Evolutionary conservation across 2,888 invertebrate genomes (phyloP).

Genomic region (Deilephila porcellus): DNA sequence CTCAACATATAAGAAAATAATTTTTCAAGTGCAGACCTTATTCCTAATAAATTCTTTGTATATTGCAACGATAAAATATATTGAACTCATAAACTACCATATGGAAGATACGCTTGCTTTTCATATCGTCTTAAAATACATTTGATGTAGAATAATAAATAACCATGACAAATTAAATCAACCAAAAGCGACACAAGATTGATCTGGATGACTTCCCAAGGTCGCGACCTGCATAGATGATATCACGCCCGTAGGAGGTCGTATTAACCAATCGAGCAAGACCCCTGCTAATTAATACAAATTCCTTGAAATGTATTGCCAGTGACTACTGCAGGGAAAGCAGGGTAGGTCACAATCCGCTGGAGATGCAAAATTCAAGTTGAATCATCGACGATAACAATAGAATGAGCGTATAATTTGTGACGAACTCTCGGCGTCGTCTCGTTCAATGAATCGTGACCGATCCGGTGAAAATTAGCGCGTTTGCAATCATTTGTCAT

Average conservation of each 20-base stretch:
- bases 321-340: slow-evolving; percentile 40
- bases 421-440: slow-evolving; percentile 46
- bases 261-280: slow-evolving; percentile 49
- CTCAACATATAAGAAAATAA: too few species aligned
- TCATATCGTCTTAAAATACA: background rate
- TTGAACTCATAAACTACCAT: background rate
- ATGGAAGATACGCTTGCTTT: too few species aligned
- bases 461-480: slow-evolving; percentile 46
- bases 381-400: slow-evolving; percentile 66
- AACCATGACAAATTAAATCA: slow-evolving; percentile 63
- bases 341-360: slow-evolving; percentile 47
- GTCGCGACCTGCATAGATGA: slow-evolving; percentile 69
- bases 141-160: slow-evolving; percentile 33
- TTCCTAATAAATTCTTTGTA: too few species aligned
- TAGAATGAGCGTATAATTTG: slow-evolving; percentile 52
- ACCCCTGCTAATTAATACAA: slow-evolving; percentile 41
- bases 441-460: slow-evolving; percentile 60
- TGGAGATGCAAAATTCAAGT: slow-evolving; percentile 52
- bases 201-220: slow-evolving; percentile 66
- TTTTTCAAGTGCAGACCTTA: too few species aligned
- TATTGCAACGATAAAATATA: too few species aligned
- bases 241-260: slow-evolving; percentile 64
- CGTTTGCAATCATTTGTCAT: slow-evolving; percentile 9
- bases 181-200: slow-evolving; percentile 34
- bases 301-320: slow-evolving; percentile 30